Conservation (phyloP, 2,797 vertebrate species). For the Sternarchorhynchus goeldii region DNA sequence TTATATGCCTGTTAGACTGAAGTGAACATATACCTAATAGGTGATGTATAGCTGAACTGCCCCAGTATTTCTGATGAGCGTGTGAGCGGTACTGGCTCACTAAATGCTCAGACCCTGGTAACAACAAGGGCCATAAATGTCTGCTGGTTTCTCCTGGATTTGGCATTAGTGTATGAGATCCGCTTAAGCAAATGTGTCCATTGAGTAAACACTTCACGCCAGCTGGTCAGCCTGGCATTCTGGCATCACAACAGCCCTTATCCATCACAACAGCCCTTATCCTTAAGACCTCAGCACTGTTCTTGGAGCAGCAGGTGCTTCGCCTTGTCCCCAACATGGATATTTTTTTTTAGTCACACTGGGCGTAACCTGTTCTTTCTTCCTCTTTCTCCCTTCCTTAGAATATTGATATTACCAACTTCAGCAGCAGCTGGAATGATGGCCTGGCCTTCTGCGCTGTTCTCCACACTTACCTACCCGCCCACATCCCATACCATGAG, state of each 20-base stretch:
- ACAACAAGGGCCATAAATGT: conserved; percentile 41
- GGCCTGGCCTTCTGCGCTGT: conserved; percentile 88
- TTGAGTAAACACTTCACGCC: conserved; percentile 42
- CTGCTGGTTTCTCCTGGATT: conserved; percentile 21
- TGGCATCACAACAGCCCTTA: background rate
- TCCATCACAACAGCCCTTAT: background rate
- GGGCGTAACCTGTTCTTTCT: background rate
- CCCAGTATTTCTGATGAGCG: background rate
- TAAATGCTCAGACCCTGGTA: background rate
- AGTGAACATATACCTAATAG: too few relatives aligned
- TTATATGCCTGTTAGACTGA: too few relatives aligned
- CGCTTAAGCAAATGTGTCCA: conserved; percentile 38
- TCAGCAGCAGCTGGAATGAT: conserved; percentile 91
- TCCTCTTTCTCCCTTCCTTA: conserved; percentile 48
- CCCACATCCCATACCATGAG: conserved; percentile 86
- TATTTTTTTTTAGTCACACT: background rate
- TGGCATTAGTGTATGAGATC: conserved; percentile 36
- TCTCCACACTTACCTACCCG: conserved; percentile 87
- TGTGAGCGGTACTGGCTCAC: background rate
- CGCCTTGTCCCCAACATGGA: too few relatives aligned
- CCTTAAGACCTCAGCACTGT: background rate
- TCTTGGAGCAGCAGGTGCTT: background rate
- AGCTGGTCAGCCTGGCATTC: conserved; percentile 8
- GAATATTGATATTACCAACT: conserved; percentile 91
- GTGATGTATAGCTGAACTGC: background rate